Percentiles rank a stretch among this genome's conserved stretches.
Evolutionary conservation across 2,888 invertebrate genomes (phyloP).

Genomic region (Dioctria rufipes): DNA sequence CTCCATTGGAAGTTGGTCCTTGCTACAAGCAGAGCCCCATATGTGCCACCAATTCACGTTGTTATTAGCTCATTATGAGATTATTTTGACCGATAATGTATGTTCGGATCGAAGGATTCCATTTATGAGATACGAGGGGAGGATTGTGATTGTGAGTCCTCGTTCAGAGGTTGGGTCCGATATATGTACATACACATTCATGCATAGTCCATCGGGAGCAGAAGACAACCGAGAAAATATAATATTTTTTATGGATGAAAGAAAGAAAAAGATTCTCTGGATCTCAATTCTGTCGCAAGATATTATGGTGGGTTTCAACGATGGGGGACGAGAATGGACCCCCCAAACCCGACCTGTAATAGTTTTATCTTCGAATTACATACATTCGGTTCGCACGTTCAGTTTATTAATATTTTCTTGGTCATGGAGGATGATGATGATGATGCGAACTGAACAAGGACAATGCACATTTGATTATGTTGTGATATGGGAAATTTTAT

Average conservation of each 20-base stretch:
- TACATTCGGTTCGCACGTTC: conserved; percentile 56
- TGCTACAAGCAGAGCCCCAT: conserved; percentile 36
- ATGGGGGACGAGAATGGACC: background rate
- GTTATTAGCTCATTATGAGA: conserved; percentile 59
- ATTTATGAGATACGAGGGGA: conserved; percentile 47
- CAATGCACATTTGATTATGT: background rate
- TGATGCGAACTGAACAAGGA: background rate
- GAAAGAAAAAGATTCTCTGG: background rate
- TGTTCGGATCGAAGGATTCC: conserved; percentile 54
- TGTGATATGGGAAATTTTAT: conserved; percentile 20
- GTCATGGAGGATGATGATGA: background rate
- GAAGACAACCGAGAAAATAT: conserved; percentile 2
- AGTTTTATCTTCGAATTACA: conserved; percentile 54
- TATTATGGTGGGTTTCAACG: background rate
- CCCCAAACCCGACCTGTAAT: background rate
- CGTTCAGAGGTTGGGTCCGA: background rate
- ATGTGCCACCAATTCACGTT: conserved; percentile 55
- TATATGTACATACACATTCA: background rate
- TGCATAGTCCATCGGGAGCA: conserved; percentile 12
- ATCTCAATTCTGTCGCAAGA: background rate
- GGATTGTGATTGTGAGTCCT: conserved; percentile 1
- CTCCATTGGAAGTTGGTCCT: conserved; percentile 1
- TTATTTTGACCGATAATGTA: conserved; percentile 56
- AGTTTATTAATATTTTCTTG: conserved; percentile 54
- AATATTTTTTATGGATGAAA: conserved; percentile 3